Conservation (phyloP, 2,113 vertebrate genomes). For the Trematomus loennbergii region DNA sequence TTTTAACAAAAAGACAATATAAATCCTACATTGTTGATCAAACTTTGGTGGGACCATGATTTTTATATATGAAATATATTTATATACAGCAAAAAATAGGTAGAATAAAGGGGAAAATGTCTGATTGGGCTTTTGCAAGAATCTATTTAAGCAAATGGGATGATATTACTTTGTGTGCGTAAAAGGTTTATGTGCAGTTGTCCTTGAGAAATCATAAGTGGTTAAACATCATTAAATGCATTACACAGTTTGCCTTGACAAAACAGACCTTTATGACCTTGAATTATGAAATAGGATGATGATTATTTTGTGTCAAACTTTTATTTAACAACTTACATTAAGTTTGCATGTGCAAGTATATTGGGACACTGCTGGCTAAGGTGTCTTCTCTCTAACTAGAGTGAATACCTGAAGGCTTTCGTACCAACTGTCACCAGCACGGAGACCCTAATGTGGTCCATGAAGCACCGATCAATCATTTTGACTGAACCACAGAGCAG, state of each 20-base stretch:
- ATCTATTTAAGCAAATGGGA: background rate
- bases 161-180: background rate
- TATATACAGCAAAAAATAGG: background rate
- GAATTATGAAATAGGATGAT: no score
- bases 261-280: background rate
- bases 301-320: background rate
- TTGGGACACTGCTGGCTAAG: background rate
- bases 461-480: constrained; percentile 65
- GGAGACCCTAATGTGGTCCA: constrained; percentile 32
- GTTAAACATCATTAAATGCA: constrained; percentile 1
- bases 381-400: background rate
- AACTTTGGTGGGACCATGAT: background rate
- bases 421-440: constrained; percentile 30
- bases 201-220: constrained; percentile 2
- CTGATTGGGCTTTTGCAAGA: background rate
- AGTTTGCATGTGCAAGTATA: background rate
- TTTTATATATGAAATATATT: background rate
- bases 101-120: background rate
- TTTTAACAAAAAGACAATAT: background rate
- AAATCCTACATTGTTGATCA: background rate
- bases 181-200: background rate
- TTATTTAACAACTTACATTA: background rate
- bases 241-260: background rate
- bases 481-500: constrained; percentile 29
- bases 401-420: constrained; percentile 46